Base-by-base conservation (phyloP, 2,113 vertebrate species). In the Platycercus adscitus region DNA sequence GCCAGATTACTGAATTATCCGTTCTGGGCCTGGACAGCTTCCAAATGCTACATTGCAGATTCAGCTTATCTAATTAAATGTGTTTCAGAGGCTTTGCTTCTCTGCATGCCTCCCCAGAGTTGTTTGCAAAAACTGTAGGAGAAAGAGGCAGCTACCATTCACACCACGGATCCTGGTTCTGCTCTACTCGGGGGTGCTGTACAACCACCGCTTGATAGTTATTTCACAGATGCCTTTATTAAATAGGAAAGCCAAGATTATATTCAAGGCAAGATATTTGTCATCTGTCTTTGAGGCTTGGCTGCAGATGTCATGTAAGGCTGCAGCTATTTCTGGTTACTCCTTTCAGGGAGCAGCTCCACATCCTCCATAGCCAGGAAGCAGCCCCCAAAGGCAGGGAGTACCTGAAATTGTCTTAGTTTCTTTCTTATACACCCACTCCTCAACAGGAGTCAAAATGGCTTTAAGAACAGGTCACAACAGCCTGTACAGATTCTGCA, bases 31-130 rank as follows among this genome's bases (percentile, higher is more conserved):
- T 90, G 88, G 80, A 44, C 21, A 37, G 65, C 50, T 81, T 93
- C 93, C 92, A 92, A 88, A 79, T 46, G 73, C 90, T 81, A 83
- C 93, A 71, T 5, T 86, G 86, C 88, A 90, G 60, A 86, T 95
- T 90, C 86, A 93, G 85, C 60, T 88, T 90, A 71, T 88, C 88
- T 96, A 95, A 94, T 88, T 83, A 91, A 91, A 75, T 61, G 82
- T 50, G 33, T 93, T 94, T 91, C 90, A 83, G 72, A 94, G 55
- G 82, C 82, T 90, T 88, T 88, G 64, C 79, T 81, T 65, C 46
- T 49, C 75, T 66, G 53, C 44, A 17, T 63, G 87, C 60, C 46
- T 94, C 50, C 82, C 49, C n/a, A 63, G 81, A 75, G 81, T 68
- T 75, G 78, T 88, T 95, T 88, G 68, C 43, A 83, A 83, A 93